These are phyloP conservation scores for Ectemnius cavifrons DNA, from an alignment of 2,888 invertebrate genomes.

Conservation along the genomic window DNA sequence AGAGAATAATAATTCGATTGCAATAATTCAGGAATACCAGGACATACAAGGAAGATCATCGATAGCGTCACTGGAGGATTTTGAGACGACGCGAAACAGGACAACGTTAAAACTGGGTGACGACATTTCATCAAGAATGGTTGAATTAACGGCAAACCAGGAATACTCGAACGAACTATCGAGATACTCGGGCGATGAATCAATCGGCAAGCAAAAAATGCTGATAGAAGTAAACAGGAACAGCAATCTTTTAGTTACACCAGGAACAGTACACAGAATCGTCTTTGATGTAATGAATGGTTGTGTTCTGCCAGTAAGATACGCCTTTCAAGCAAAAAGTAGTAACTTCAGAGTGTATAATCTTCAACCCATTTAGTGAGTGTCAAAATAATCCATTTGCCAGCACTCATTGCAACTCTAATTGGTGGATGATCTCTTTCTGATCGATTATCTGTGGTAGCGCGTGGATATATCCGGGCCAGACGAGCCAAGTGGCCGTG, in stretches of 20 bases:
- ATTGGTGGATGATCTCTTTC: neutral
- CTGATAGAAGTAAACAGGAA: constrained; percentile 67
- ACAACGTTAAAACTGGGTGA: neutral
- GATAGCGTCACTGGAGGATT: constrained; percentile 20
- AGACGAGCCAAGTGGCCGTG: constrained; percentile 61
- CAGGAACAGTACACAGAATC: constrained; percentile 75
- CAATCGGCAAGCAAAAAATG: constrained; percentile 31
- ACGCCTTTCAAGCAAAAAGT: constrained; percentile 82
- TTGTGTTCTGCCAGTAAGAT: constrained; percentile 79
- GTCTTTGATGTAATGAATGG: constrained; percentile 87
- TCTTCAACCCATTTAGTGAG: constrained; percentile 81
- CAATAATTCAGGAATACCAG: constrained; percentile 15
- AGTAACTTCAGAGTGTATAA: constrained; percentile 80
- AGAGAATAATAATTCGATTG: too few relatives aligned
- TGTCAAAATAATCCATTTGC: constrained; percentile 38
- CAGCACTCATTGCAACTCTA: neutral
- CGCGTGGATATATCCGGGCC: constrained; percentile 62
- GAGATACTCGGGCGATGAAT: constrained; percentile 41
- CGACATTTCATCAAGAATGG: constrained; percentile 27
- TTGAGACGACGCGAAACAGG: constrained; percentile 21
- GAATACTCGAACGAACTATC: constrained; percentile 59
- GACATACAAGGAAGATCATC: constrained; percentile 36
- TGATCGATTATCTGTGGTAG: constrained; percentile 31
- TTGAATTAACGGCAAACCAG: constrained; percentile 36
- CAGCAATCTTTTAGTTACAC: constrained; percentile 65